phyloP scores from a whole-genome alignment of 2,797 vertebrate species.

The Microctenopoma steveboyesi region DNA sequence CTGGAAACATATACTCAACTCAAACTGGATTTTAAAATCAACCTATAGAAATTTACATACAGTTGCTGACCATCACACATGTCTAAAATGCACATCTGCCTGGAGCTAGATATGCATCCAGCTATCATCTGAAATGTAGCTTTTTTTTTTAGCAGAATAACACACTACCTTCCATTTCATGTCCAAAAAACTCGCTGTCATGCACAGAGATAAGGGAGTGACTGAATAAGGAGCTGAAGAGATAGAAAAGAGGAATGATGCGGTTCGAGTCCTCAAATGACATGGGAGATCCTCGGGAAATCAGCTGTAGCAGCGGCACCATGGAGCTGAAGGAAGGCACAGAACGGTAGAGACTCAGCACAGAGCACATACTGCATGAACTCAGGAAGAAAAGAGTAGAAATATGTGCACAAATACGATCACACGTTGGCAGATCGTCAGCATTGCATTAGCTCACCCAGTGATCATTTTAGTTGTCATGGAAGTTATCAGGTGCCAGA shows the following conservation, averaged over 20 bases:
- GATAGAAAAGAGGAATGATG: constrained; percentile 99
- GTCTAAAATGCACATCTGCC: too few species aligned
- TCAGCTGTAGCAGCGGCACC: constrained; percentile 94
- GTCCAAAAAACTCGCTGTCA: constrained; percentile 97
- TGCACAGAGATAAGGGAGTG: constrained; percentile 98
- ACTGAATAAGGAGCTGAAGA: constrained; percentile 98
- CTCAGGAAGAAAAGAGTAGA: background rate
- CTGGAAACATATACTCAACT: constrained; percentile 20
- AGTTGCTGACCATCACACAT: too few species aligned
- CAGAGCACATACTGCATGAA: background rate
- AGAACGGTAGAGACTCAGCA: background rate
- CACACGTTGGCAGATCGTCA: constrained; percentile 2
- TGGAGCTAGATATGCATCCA: too few species aligned
- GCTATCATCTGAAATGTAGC: too few species aligned
- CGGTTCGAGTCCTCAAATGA: constrained; percentile 94
- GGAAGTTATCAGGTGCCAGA: constrained; percentile 96
- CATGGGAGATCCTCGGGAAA: constrained; percentile 97
- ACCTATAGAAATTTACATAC: too few species aligned
- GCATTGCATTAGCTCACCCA: constrained; percentile 83
- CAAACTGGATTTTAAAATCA: too few species aligned
- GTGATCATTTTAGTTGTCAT: constrained; percentile 99
- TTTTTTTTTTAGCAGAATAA: background rate
- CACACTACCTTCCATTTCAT: constrained; percentile 87
- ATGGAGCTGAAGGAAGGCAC: constrained; percentile 85
- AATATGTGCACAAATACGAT: background rate